phyloP scores from a whole-genome alignment of 2,113 vertebrate species.

The Ibidorhyncha struthersii region DNA sequence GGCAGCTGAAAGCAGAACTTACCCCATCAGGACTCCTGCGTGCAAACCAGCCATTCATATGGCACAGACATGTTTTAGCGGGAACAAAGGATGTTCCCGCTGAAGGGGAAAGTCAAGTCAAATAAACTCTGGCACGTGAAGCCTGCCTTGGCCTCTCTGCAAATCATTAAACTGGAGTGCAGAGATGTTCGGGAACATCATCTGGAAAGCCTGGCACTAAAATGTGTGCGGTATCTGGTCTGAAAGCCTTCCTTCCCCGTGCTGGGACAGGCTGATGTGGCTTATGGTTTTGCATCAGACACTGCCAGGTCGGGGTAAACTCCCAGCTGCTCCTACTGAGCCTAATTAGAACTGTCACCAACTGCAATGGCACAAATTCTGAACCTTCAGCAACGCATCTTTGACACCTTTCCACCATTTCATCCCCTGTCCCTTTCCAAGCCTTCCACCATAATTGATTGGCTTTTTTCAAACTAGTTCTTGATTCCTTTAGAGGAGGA shows the following conservation, averaged over 20 bases:
- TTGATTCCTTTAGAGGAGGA: background rate
- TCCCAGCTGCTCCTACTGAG: background rate
- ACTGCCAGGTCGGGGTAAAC: background rate
- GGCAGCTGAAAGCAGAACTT: slow-evolving; percentile 6
- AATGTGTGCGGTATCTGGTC: background rate
- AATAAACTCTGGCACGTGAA: background rate
- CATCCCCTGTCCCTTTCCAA: background rate
- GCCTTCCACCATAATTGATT: background rate
- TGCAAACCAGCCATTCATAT: background rate
- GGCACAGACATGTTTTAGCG: background rate
- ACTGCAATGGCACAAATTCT: background rate
- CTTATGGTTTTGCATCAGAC: background rate
- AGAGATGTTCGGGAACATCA: background rate
- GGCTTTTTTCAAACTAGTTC: background rate
- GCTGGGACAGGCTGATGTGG: background rate
- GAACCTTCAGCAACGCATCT: background rate
- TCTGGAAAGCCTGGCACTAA: background rate
- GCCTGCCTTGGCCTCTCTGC: background rate
- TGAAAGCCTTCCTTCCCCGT: background rate
- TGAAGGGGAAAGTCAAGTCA: background rate
- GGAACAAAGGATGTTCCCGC: background rate
- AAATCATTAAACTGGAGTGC: background rate
- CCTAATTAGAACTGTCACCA: background rate
- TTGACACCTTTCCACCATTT: background rate
- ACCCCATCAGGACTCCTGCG: background rate